Base-by-base conservation (phyloP, 1,140 invertebrate species). In the Heterodera schachtii region DNA sequence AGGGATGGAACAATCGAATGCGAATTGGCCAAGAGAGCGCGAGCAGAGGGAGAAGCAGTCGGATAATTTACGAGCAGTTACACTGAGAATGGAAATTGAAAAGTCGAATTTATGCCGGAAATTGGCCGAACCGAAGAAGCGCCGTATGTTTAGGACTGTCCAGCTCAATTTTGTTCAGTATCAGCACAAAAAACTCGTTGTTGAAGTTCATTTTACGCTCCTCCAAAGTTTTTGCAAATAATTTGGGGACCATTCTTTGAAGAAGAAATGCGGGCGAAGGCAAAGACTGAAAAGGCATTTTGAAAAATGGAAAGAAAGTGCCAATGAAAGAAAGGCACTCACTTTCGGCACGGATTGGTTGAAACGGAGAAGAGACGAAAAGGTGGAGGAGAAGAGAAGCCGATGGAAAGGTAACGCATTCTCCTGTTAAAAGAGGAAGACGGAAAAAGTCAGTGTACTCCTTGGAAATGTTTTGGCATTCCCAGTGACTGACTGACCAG, bases 181-280 rank as follows among this genome's bases (percentile, higher is more conserved):
- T 47, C 47, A 78, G 47, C 66, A 78, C 77, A 69, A 78, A 78
- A 69, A 78, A 78, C 43, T 78, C 77, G 46, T 78, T 44, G 66
- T 78, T 70, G 70, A 78, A 78, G 70, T 7, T 11, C 47, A 70
- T 31, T 78, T 78, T 78, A 44, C 77, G 66, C 49, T 78, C 77
- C 47, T 78, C 64, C 47, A 78, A 46, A 43, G 64, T 46, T 31
- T 78, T 64, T 5, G 70, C 70, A 47, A 78, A 78, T 21, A 78
- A 52, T 64, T 69, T 64, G 66, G 77, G 77, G 11, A 78, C 9
- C 43, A 78, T n/a, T n/a, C 43, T 31, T 49, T 66, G 66, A 8
- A 78, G 47, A 31, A 78, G 66, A 43, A 64, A 49, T 69, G 47
- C 57, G 31, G 77, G 77, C 46, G 77, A 78, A 46, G 77, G 77